phyloP scores from a whole-genome alignment of 2,888 invertebrate species.

The Tolmerus cingulatus region DNA sequence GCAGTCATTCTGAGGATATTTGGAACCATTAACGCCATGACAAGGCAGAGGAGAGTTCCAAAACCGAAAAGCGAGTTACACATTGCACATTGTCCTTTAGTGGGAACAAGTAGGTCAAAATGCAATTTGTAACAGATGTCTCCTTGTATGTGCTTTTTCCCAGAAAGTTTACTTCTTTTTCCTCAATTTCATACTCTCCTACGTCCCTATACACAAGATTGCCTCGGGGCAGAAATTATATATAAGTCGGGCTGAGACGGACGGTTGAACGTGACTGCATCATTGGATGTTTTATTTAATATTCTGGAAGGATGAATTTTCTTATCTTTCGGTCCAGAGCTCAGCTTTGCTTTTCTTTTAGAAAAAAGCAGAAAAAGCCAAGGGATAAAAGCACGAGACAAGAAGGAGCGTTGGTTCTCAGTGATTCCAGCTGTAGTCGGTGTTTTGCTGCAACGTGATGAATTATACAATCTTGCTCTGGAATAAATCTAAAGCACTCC shows the following conservation, averaged over 20 bases:
- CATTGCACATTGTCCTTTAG: conserved; percentile 24
- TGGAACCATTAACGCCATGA: background rate
- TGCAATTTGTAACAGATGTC: conserved; percentile 39
- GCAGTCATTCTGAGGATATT: background rate
- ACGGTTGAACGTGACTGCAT: conserved; percentile 37
- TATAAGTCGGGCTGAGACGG: conserved; percentile 27
- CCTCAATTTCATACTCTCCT: conserved; percentile 31
- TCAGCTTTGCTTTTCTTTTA: background rate
- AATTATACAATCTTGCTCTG: conserved; percentile 9
- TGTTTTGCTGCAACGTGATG: conserved; percentile 23
- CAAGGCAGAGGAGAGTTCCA: background rate
- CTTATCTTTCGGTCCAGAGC: conserved; percentile 34
- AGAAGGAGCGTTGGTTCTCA: background rate
- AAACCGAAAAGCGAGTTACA: background rate
- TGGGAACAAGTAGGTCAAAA: conserved; percentile 36
- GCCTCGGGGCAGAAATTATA: conserved; percentile 34
- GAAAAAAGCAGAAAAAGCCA: background rate
- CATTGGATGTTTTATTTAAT: conserved; percentile 40
- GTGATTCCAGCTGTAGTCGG: background rate
- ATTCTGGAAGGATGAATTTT: conserved; percentile 33
- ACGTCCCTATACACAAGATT: conserved; percentile 11
- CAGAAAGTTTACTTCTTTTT: conserved; percentile 36
- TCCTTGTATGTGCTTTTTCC: conserved; percentile 27
- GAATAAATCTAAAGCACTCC: conserved; percentile 2
- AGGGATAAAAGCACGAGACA: background rate